Conservation (phyloP, 1,140 invertebrate genomes). For the Neelides sp. region DNA sequence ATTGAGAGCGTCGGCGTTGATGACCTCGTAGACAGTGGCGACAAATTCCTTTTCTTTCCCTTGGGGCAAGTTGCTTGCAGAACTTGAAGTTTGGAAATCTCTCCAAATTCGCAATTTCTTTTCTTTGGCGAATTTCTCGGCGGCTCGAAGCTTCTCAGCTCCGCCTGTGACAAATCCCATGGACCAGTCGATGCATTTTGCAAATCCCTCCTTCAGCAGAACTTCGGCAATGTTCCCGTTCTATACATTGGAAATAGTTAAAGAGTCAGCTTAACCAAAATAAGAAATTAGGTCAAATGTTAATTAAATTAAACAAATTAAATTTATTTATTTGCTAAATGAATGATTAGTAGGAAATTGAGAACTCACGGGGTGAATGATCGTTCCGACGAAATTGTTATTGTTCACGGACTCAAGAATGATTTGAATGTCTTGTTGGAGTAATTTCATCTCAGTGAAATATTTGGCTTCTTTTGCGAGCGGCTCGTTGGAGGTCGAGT, state of each 20-base stretch:
- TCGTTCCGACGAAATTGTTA: constrained; percentile 79
- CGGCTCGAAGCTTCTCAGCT: constrained; percentile 64
- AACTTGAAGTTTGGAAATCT: constrained; percentile 44
- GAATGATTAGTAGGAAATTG: neutral
- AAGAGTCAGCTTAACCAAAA: neutral
- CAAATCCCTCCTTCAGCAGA: constrained; percentile 80
- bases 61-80: constrained; percentile 8
- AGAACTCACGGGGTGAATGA: constrained; percentile 69
- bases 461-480: constrained; percentile 72
- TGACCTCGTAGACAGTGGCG: constrained; percentile 79
- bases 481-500: constrained; percentile 43
- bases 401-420: constrained; percentile 75
- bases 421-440: constrained; percentile 88
- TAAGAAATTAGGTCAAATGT: neutral
- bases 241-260: constrained; percentile 37
- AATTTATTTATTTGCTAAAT: constrained; percentile 5
- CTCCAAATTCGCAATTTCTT: constrained; percentile 77
- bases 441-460: constrained; percentile 77
- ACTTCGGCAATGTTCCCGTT: constrained; percentile 89
- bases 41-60: constrained; percentile 72
- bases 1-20: constrained; percentile 83
- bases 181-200: constrained; percentile 94
- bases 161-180: constrained; percentile 72
- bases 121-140: constrained; percentile 79
- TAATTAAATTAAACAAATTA: constrained; percentile 13